A percentile compares a stretch with the other conserved stretches of the same genome.
phyloP scores from a whole-genome alignment of 2,888 invertebrate genomes.

The Eristalinus sepulchralis region DNA sequence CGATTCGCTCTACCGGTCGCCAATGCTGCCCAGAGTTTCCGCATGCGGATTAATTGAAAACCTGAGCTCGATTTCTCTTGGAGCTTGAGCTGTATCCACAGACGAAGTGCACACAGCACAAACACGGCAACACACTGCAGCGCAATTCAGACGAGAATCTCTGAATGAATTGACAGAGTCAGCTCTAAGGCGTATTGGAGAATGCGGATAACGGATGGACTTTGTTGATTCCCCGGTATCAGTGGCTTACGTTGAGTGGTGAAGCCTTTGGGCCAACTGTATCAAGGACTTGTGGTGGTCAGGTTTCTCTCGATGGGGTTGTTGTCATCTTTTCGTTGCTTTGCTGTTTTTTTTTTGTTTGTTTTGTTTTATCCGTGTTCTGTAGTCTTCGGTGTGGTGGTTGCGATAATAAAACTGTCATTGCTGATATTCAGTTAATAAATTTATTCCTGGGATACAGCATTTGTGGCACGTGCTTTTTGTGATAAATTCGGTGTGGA shows the following conservation, averaged over 20 bases:
- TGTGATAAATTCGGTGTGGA: conserved; percentile 42
- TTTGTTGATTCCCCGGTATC: conserved; percentile 51
- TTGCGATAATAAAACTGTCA: conserved; percentile 79
- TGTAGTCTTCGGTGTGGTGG: conserved; percentile 74
- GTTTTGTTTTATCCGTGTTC: conserved; percentile 8
- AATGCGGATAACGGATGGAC: conserved; percentile 50
- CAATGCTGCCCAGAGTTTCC: conserved; percentile 5
- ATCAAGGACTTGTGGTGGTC: conserved; percentile 56
- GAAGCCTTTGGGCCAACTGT: conserved; percentile 45
- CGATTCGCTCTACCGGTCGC: neutral
- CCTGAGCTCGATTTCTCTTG: conserved; percentile 47
- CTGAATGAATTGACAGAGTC: conserved; percentile 57
- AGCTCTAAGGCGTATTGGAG: conserved; percentile 51
- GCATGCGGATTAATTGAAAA: conserved; percentile 51
- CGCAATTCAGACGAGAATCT: conserved; percentile 22
- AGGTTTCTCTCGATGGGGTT: conserved; percentile 50
- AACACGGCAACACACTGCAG: neutral
- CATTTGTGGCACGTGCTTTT: conserved; percentile 73
- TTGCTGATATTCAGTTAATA: conserved; percentile 76
- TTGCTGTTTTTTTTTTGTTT: too few relatives aligned
- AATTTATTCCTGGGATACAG: conserved; percentile 74
- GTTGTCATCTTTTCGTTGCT: conserved; percentile 18
- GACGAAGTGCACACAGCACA: conserved; percentile 1
- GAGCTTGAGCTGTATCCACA: conserved; percentile 24
- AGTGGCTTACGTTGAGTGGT: conserved; percentile 64